phyloP scores from a whole-genome alignment of 1,140 invertebrate species.

The Drosophila willistoni region DNA sequence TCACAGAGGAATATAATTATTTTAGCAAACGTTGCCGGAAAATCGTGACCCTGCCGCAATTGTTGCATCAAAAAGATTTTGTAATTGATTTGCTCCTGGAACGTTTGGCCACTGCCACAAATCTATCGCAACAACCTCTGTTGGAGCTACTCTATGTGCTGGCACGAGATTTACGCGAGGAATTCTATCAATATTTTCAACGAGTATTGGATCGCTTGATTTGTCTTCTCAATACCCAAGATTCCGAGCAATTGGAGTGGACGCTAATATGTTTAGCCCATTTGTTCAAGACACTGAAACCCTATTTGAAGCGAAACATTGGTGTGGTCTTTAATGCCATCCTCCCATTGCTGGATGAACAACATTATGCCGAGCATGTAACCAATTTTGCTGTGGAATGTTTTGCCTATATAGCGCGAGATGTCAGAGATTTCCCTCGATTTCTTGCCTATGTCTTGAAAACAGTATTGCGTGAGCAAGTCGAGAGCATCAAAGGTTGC shows the following conservation, averaged over 20 bases:
- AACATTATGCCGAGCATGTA: slow-evolving; percentile 90
- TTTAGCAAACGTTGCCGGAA: slow-evolving; percentile 89
- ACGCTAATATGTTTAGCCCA: slow-evolving; percentile 93
- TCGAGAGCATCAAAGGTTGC: slow-evolving; percentile 89
- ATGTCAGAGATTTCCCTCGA: slow-evolving; percentile 91
- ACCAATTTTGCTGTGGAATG: slow-evolving; percentile 96
- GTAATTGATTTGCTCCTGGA: slow-evolving; percentile 89
- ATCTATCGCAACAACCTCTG: slow-evolving; percentile 90
- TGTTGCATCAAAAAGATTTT: slow-evolving; percentile 90
- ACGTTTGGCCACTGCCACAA: slow-evolving; percentile 88
- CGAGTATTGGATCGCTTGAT: slow-evolving; percentile 88
- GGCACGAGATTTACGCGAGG: slow-evolving; percentile 92
- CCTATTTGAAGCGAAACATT: slow-evolving; percentile 92
- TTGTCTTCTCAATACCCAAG: slow-evolving; percentile 89
- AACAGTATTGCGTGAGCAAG: slow-evolving; percentile 86
- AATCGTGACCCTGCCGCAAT: slow-evolving; percentile 90
- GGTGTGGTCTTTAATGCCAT: slow-evolving; percentile 89
- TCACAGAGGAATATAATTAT: slow-evolving; percentile 90
- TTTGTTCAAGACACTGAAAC: slow-evolving; percentile 94
- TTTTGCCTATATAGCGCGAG: slow-evolving; percentile 95
- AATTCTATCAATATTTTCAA: slow-evolving; percentile 93
- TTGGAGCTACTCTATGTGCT: slow-evolving; percentile 94
- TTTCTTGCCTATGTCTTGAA: slow-evolving; percentile 90
- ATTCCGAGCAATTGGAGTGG: slow-evolving; percentile 92
- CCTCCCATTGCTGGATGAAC: slow-evolving; percentile 89